Percentiles rank a stretch among this genome's conserved stretches.
phyloP scores from a whole-genome alignment of 2,888 invertebrate species.

The Ochlodes sylvanus region DNA sequence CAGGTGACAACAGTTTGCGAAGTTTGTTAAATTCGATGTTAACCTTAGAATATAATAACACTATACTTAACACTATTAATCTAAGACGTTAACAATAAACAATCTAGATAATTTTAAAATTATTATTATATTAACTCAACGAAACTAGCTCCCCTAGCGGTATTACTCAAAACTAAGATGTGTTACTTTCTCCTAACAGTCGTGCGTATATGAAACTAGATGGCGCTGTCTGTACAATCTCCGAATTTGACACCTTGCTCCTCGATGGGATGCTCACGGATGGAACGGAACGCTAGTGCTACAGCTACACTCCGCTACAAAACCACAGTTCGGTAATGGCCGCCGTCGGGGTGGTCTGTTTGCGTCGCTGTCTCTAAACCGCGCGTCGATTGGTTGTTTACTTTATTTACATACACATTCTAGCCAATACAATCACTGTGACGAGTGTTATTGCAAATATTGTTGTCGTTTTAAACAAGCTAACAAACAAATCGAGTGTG shows the following conservation, averaged over 20 bases:
- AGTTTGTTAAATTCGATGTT: no score
- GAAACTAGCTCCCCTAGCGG: slow-evolving; percentile 13
- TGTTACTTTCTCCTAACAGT: neutral
- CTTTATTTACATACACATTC: slow-evolving; percentile 74
- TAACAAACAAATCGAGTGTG: slow-evolving; percentile 51
- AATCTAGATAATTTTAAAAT: no score
- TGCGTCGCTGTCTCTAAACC: slow-evolving; percentile 51
- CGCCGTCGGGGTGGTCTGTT: slow-evolving; percentile 74
- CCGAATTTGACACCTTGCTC: slow-evolving; percentile 54
- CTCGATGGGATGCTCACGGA: slow-evolving; percentile 30
- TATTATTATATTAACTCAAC: no score
- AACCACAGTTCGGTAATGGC: slow-evolving; percentile 80
- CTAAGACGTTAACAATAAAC: no score
- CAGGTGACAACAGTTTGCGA: no score
- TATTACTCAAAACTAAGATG: neutral
- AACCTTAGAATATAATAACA: no score
- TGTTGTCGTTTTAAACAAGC: slow-evolving; percentile 49
- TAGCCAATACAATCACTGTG: slow-evolving; percentile 62
- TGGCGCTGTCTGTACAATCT: slow-evolving; percentile 44
- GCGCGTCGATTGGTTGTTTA: slow-evolving; percentile 77
- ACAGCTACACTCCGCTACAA: neutral
- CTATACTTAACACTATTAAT: no score
- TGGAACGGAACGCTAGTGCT: slow-evolving; percentile 50
- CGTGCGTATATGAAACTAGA: slow-evolving; percentile 43
- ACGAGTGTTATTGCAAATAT: slow-evolving; percentile 55